Percentiles rank a stretch among this genome's conserved stretches.
Conservation (phyloP, 1,140 invertebrate genomes). For the Diploscapter pachys region DNA sequence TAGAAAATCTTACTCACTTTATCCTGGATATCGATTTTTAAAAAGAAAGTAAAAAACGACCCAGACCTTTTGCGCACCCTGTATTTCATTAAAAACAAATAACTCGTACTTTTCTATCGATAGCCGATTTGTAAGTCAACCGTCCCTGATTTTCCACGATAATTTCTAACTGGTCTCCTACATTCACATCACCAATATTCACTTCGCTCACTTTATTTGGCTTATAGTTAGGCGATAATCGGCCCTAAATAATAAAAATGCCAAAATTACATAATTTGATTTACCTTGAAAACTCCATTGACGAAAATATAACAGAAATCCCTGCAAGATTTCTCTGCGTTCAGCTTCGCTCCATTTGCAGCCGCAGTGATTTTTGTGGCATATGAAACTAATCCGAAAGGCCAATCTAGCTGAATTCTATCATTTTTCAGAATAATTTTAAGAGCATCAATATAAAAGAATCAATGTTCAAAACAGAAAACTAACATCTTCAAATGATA, state of each 20-base stretch:
- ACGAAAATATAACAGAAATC: no score
- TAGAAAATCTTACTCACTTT: no score
- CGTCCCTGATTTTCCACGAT: constrained; percentile 24
- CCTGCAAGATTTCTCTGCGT: no score
- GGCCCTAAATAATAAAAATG: background rate
- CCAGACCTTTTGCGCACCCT: no score
- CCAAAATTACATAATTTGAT: background rate
- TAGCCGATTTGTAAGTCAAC: constrained; percentile 21
- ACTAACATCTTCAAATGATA: no score
- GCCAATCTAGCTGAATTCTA: background rate
- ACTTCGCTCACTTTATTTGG: constrained; percentile 8
- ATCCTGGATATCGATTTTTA: no score
- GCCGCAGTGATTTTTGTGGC: background rate
- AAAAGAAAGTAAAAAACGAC: no score
- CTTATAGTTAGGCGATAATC: background rate
- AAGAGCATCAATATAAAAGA: no score
- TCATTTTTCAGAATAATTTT: no score
- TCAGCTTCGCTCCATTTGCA: no score
- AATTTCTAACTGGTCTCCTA: constrained; percentile 2
- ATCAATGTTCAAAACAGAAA: no score
- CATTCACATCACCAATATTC: constrained; percentile 1
- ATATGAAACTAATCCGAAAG: background rate
- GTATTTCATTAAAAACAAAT: no score
- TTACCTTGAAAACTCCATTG: background rate
- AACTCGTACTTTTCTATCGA: constrained; percentile 11